Conservation (phyloP, 2,888 invertebrate genomes). For the Oegoconia quadripuncta region DNA sequence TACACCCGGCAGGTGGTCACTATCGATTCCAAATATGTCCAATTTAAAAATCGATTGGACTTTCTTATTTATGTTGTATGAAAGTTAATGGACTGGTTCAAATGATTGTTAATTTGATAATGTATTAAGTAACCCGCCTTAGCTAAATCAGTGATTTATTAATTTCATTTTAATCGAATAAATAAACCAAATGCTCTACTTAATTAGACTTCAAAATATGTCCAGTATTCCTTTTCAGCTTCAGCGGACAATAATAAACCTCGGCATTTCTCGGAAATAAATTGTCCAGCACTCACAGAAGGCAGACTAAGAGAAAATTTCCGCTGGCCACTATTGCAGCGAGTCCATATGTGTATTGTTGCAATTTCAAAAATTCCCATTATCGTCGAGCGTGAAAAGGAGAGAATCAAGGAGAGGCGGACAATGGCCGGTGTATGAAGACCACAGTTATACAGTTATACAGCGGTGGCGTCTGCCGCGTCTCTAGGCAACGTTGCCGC, state of each 20-base stretch:
- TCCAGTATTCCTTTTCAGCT: too few species aligned
- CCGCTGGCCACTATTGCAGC: constrained; percentile 47
- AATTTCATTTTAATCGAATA: too few species aligned
- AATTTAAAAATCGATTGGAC: constrained; percentile 1
- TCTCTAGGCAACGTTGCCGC: constrained; percentile 17
- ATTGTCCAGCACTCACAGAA: constrained; percentile 37
- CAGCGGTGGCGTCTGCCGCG: constrained; percentile 7
- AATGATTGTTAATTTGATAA: too few species aligned
- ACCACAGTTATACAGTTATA: neutral
- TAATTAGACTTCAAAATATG: too few species aligned
- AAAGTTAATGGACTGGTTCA: too few species aligned
- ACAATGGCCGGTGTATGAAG: constrained; percentile 37
- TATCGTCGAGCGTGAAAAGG: constrained; percentile 65
- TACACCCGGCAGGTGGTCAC: constrained; percentile 37
- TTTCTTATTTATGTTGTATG: too few species aligned
- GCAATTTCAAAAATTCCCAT: constrained; percentile 77
- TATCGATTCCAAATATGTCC: constrained; percentile 26
- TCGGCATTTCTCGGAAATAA: constrained; percentile 32
- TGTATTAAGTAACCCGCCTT: too few species aligned
- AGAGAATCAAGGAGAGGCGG: constrained; percentile 65
- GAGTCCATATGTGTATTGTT: constrained; percentile 69
- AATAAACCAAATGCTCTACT: too few species aligned
- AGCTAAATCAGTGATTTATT: too few species aligned
- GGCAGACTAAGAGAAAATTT: constrained; percentile 50
- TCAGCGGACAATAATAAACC: constrained; percentile 17